phyloP scores from a whole-genome alignment of 2,888 invertebrate genomes.

The Globia sparganii region DNA sequence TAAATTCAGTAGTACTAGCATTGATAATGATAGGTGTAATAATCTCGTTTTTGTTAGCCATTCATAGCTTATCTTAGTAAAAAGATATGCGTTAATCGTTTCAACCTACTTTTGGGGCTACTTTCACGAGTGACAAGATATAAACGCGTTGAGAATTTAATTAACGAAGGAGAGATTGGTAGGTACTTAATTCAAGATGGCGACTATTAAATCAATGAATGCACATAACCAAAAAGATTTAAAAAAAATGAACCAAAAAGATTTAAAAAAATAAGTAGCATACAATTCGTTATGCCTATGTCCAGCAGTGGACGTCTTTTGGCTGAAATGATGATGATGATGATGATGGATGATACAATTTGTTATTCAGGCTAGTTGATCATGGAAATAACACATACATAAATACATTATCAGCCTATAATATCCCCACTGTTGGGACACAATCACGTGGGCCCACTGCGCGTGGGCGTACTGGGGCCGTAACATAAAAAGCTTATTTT shows the following conservation, averaged over 20 bases:
- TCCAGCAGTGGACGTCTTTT: neutral
- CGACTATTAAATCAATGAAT: neutral
- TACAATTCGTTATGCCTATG: neutral
- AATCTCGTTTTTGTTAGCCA: slow-evolving; percentile 28
- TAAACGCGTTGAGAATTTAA: slow-evolving; percentile 16
- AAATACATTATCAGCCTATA: too few species aligned
- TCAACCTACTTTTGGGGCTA: slow-evolving; percentile 37
- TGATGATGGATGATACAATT: neutral
- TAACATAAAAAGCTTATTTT: too few species aligned
- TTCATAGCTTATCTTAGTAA: slow-evolving; percentile 46
- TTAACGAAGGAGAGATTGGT: neutral
- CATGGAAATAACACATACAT: too few species aligned
- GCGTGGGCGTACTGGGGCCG: too few species aligned
- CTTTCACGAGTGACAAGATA: slow-evolving; percentile 27
- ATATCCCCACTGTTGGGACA: too few species aligned
- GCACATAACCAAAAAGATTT: neutral
- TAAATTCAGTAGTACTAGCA: slow-evolving; percentile 58
- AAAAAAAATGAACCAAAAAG: neutral
- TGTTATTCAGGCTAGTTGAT: neutral
- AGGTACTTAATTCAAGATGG: slow-evolving; percentile 11
- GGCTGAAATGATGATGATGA: neutral
- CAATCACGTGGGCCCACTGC: too few species aligned
- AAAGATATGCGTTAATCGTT: slow-evolving; percentile 23
- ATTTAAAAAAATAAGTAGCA: neutral
- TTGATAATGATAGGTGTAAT: slow-evolving; percentile 35